Evolutionary conservation across 2,797 vertebrate genomes (phyloP), one percentile per base, ranked within the genome.

Genomic region (Helicolenus hilgendorfi): DNA sequence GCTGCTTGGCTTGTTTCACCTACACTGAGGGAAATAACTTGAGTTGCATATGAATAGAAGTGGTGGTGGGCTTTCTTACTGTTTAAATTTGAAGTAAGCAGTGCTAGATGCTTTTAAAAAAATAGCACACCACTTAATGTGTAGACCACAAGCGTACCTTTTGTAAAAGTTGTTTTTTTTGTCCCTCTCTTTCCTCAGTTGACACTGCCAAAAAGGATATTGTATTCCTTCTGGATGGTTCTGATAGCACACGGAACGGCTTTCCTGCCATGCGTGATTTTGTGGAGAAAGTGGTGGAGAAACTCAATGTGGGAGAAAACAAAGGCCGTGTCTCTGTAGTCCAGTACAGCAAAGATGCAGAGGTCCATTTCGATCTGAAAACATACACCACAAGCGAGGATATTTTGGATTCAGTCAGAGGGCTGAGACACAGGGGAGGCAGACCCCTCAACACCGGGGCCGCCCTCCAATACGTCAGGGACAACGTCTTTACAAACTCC

Each of bases 221-320:
- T 0, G 77, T 79, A 3, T 79, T 22, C 59, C 91, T 83, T 26
- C 68, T 83, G 62, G 82, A 84, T 53, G 82, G 75, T 7, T 84
- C 91, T 68, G 85, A 86, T 60, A 55, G 93, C 1, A 97, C 96
- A 86, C 95, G 96, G 88, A 95, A 75, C 11, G 95, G 94, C 81
- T 98, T 98, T 86, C 86, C 97, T 24, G 89, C 97, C 38, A 77
- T 98, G 89, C 96, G 95, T 58, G 93, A 91, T 0, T 98, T 98
- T 93, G 93, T 98, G 41, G 94, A 97, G 86, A 97, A 87, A 58
- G 87, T 98, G 26, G 97, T 98, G 2, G 95, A 98, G 81, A 96
- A 90, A 78, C 94, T 98, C 8, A 77, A 27, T 81, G 79, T 91
- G 64, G 84, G 73, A 55, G 26, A 92, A 0, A 96, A 97, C 89